These are phyloP conservation scores for Drosophila demipolita DNA, from an alignment of 2,888 invertebrate species.

Conservation along the genomic window DNA sequence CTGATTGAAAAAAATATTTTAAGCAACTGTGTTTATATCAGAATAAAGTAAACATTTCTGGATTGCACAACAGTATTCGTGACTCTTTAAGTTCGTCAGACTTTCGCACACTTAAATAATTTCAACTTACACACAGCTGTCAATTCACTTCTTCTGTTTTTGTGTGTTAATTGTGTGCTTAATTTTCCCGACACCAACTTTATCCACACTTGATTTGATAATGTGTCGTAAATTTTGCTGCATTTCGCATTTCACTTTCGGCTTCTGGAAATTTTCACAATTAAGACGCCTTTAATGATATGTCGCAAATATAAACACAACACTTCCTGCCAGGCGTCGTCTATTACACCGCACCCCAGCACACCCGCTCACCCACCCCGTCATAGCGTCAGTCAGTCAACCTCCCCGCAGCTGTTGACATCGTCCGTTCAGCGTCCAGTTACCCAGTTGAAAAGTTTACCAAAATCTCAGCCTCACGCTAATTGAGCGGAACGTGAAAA, in stretches of 20 bases:
- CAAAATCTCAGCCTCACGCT: constrained; percentile 55
- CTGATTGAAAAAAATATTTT: background rate
- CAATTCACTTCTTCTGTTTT: constrained; percentile 9
- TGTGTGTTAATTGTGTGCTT: constrained; percentile 12
- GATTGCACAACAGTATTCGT: background rate
- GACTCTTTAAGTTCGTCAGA: constrained; percentile 5
- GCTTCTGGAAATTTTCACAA: constrained; percentile 69
- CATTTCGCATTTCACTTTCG: constrained; percentile 61
- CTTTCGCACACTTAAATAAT: constrained; percentile 14
- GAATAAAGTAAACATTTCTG: no score
- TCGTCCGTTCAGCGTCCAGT: constrained; percentile 61
- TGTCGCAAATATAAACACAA: constrained; percentile 73
- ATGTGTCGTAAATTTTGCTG: constrained; percentile 70
- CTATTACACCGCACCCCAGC: background rate
- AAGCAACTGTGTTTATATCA: background rate
- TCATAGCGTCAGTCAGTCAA: constrained; percentile 16
- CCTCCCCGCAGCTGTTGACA: constrained; percentile 67
- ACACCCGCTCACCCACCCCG: background rate
- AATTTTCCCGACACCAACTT: constrained; percentile 39
- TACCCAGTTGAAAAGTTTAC: constrained; percentile 39
- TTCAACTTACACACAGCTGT: constrained; percentile 39
- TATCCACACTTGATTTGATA: constrained; percentile 73
- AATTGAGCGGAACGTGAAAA: constrained; percentile 80
- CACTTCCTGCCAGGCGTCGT: constrained; percentile 54
- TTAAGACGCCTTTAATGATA: constrained; percentile 76